Conservation (phyloP, 2,888 invertebrate genomes). For the Graphium colonna region DNA sequence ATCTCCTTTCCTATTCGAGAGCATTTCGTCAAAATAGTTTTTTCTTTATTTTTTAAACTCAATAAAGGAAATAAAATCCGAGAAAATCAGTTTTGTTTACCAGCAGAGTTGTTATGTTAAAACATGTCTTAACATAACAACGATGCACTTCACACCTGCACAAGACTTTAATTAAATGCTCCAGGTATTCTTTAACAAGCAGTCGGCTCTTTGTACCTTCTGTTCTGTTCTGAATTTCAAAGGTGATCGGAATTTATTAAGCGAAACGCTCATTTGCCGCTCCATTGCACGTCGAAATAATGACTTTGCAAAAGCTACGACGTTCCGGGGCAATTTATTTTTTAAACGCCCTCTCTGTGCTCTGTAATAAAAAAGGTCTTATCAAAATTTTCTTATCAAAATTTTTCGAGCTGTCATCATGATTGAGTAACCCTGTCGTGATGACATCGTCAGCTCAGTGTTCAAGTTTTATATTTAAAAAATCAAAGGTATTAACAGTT, state of each 20-base stretch:
- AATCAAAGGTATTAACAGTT: too few species aligned
- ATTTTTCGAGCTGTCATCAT: neutral
- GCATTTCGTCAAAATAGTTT: too few species aligned
- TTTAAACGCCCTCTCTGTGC: neutral
- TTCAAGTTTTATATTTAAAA: too few species aligned
- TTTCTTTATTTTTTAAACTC: too few species aligned
- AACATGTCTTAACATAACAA: too few species aligned
- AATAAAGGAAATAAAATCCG: too few species aligned
- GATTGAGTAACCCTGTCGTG: neutral
- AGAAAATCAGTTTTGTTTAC: too few species aligned
- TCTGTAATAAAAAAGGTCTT: neutral
- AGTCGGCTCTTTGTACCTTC: neutral
- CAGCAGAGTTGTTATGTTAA: too few species aligned
- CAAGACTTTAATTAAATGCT: neutral
- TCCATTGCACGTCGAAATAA: constrained; percentile 7
- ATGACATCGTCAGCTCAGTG: too few species aligned
- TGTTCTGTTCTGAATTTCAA: neutral
- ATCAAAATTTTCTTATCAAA: neutral
- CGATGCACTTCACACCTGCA: too few species aligned
- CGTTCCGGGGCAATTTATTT: neutral
- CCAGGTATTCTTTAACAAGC: neutral
- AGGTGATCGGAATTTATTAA: constrained; percentile 14
- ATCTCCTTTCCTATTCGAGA: too few species aligned
- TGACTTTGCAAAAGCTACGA: constrained; percentile 7
- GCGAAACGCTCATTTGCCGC: constrained; percentile 14